Conservation (phyloP, 35 echinoderm and acorn worm species). For the Amphiura filiformis region DNA sequence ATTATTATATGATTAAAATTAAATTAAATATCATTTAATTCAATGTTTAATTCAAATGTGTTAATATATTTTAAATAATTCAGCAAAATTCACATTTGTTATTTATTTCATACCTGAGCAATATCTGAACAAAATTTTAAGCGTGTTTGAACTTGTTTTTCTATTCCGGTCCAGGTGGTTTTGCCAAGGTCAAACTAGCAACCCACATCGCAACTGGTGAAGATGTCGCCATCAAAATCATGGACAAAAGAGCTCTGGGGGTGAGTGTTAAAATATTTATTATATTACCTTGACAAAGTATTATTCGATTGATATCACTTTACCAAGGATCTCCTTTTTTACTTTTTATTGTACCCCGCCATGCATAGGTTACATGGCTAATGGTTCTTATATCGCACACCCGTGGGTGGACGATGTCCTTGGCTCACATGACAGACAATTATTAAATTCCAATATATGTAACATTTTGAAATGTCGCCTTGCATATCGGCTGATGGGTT, state of each 20-base stretch:
- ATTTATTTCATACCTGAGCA: too few species aligned
- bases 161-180: slow-evolving; percentile 68
- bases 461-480: not conserved
- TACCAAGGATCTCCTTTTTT: not conserved
- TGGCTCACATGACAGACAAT: not conserved
- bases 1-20: too few species aligned
- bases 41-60: too few species aligned
- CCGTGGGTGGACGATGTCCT: not conserved
- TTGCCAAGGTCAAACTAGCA: slow-evolving; percentile 99
- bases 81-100: too few species aligned
- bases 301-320: not conserved
- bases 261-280: slow-evolving; percentile 44
- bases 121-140: too few species aligned
- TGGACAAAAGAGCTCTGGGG: slow-evolving; percentile 93
- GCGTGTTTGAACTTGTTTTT: too few species aligned
- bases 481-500: too few species aligned
- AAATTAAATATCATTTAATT: too few species aligned
- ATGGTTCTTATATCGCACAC: too few species aligned
- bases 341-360: too few species aligned
- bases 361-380: too few species aligned
- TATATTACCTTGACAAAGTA: not conserved
- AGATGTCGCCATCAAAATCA: slow-evolving; percentile 94
- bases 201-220: slow-evolving; percentile 90
- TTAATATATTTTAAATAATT: too few species aligned
- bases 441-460: slow-evolving; percentile 6